Base-by-base conservation (phyloP, 2,113 vertebrate species). In the Myrmecophaga tridactyla region DNA sequence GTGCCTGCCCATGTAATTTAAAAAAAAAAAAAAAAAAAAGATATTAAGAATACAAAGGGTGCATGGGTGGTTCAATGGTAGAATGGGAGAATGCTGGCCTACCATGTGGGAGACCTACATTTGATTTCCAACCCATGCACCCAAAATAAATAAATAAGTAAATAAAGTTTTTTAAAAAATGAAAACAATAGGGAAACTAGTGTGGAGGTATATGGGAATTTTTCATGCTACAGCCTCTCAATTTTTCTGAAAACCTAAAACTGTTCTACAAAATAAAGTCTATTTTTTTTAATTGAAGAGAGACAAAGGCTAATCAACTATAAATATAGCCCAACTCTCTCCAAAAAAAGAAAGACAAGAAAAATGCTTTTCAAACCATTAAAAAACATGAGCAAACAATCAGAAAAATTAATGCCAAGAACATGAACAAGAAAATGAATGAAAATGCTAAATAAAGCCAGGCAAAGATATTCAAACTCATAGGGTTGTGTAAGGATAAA, bases 331-430 rank as follows among this genome's bases (percentile, higher is more conserved):
- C 11, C 15, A 80, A 23, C 46, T 89, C 20, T 56, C 69, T 41
- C 56, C 34, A 20, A 80, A 85, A 83, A 73, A 75, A 34, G 69
- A 34, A 76, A 1, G 56, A 72, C 27, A 80, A 82, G 41, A 51
- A 89, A 86, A 94, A 76, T n/a, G 39, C 8, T 89, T 14, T 85
- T 80, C 39, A 81, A 95, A 67, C 75, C 17, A 73, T 78, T 29
- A 46, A 90, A 95, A 85, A 84, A 67, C 39, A 53, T 46, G 29
- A 95, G 27, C 75, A 89, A 92, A 34, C 62, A 77, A 85, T 81
- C 23, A 91, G 65, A 94, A 93, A 96, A 89, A 46, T 63, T 51
- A 94, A 91, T 86, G 60, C 34, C 88, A 93, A 94, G 18, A 21
- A 70, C 62, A 85, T 76, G 11, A 94, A 76, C 6, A 78, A 77